Evolutionary conservation across 2,888 invertebrate genomes (phyloP), one percentile per base, ranked within the genome.

Genomic region (Polia nebulosa): DNA sequence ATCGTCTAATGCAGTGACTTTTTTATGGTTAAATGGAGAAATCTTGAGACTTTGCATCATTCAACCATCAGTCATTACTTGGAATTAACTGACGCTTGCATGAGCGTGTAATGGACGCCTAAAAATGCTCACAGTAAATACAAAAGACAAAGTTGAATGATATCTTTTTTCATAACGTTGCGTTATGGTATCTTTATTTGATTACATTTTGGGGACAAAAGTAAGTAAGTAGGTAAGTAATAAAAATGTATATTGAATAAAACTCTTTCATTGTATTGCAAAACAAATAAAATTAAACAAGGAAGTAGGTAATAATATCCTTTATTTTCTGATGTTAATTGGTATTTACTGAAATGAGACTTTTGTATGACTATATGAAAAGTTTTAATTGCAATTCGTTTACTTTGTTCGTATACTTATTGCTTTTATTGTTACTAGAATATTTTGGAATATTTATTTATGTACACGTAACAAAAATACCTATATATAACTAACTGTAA

Each of bases 61-160:
- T n/a, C n/a, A n/a, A n/a, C n/a, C n/a, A n/a, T n/a, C n/a, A n/a
- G n/a, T n/a, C n/a, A n/a, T n/a, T n/a, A n/a, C n/a, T n/a, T n/a
- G n/a, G n/a, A n/a, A n/a, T n/a, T n/a, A n/a, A n/a, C n/a, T n/a
- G n/a, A n/a, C n/a, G n/a, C n/a, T n/a, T n/a, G n/a, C n/a, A n/a
- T n/a, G n/a, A n/a, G n/a, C n/a, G n/a, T n/a, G n/a, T n/a, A n/a
- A n/a, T n/a, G n/a, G 1, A 34, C 11, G 2, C 1, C 60, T 27
- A 3, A 34, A 32, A 32, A 4, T 8, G 2, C 60, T 72, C 29
- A 32, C n/a, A 41, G 20, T 20, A 32, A 49, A 64, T 15, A 52
- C 13, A 72, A 72, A 72, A 44, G 36, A 17, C 22, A 64, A 64
- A 69, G 52, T 29, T 20, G 11, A 36, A 60, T 36, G 9, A 72